These are phyloP conservation scores for Cyprinodon diabolis DNA, from an alignment of 2,797 vertebrate genomes.

Conservation along the genomic window DNA sequence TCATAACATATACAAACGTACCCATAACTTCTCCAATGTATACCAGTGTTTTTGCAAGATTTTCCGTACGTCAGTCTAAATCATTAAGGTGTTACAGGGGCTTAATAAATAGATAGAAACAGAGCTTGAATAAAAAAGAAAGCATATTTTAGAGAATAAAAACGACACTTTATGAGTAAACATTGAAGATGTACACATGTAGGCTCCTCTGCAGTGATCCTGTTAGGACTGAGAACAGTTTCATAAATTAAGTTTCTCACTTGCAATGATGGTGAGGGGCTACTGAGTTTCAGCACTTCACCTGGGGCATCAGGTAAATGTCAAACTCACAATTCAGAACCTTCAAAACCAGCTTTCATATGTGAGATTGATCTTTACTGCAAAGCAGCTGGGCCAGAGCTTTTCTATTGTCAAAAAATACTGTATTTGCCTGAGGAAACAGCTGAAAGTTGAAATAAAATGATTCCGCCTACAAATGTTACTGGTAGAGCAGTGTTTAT, in stretches of 20 bases:
- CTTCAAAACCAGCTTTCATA: slow-evolving; percentile 15
- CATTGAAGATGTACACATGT: not conserved
- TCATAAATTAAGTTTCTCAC: slow-evolving; percentile 16
- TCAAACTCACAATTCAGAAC: slow-evolving; percentile 37
- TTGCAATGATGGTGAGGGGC: slow-evolving; percentile 2
- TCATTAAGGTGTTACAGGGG: too few species aligned
- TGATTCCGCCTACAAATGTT: not conserved
- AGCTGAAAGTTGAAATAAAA: not conserved
- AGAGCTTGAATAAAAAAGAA: not conserved
- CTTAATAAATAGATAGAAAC: not conserved
- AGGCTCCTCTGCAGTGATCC: slow-evolving; percentile 2
- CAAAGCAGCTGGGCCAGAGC: slow-evolving; percentile 2
- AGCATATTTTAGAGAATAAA: not conserved
- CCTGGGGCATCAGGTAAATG: slow-evolving; percentile 27
- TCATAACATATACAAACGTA: too few species aligned
- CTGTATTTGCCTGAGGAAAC: not conserved
- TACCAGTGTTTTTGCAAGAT: too few species aligned
- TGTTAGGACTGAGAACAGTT: slow-evolving; percentile 1
- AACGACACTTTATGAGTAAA: not conserved
- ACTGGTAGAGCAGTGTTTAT: slow-evolving; percentile 8
- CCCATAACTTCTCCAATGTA: too few species aligned
- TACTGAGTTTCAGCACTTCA: slow-evolving; percentile 32
- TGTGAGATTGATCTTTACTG: slow-evolving; percentile 29
- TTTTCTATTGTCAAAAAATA: not conserved
- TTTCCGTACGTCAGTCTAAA: too few species aligned